Evolutionary conservation across 1,140 invertebrate genomes (phyloP), one percentile per base, ranked within the genome.

Genomic region (Periplaneta americana): DNA sequence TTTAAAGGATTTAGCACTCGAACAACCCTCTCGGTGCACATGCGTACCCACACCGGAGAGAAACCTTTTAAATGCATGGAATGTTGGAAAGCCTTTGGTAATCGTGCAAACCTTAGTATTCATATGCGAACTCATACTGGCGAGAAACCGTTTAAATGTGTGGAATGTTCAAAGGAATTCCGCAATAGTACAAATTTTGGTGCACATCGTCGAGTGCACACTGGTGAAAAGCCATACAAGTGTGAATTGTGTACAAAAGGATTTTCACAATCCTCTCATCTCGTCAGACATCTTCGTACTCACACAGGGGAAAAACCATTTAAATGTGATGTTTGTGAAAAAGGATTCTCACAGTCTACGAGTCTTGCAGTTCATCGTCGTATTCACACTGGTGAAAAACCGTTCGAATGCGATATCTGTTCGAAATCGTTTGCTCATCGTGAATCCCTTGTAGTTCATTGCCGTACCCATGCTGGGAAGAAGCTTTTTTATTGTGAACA

Each of bases 191-290:
- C n/a, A 37, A 34, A 22, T 18, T 34, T 78, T 18, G 34, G 28
- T 15, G 28, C 35, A 35, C 94, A 95, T 84, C 93, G 92, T 2
- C 91, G 91, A 0, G 37, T 78, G 0, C 77, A 78, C 34, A 78
- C 77, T 37, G 77, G 77, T n/a, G 92, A 93, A 33, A 92, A 92
- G 81, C 93, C 92, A 0, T 93, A 91, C 79, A 91, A 92, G 37
- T 94, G 93, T 85, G 89, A 90, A 57, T 91, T 91, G n/a, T 95
- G 94, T 83, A 88, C 89, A 0, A 89, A 93, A 57, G 89, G 88
- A 1, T 91, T 91, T 66, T 90, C 90, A 13, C 34, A 36, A 28
- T 10, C 11, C 10, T 17, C n/a, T 34, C 33, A 28, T 0, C 77
- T 78, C 4, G 33, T n/a, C 5, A n/a, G 17, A 28, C 77, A 78